Evolutionary conservation across 2,888 invertebrate genomes (phyloP).

Genomic region (Zygaena filipendulae): DNA sequence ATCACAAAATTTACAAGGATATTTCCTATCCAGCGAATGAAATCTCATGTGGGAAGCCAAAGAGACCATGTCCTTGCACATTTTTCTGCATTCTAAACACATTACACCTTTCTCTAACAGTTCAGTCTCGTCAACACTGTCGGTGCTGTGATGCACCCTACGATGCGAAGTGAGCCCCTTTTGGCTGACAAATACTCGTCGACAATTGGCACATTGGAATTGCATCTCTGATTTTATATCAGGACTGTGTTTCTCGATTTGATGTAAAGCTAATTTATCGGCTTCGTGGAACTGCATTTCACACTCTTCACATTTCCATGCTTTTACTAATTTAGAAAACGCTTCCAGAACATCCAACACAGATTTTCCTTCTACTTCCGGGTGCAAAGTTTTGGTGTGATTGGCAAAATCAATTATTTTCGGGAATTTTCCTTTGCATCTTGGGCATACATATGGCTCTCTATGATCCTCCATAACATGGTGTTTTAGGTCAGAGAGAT

Average conservation of each 20-base stretch:
- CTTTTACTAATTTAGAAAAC: constrained; percentile 45
- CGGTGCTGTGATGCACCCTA: constrained; percentile 43
- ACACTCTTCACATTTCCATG: constrained; percentile 63
- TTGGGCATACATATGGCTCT: constrained; percentile 42
- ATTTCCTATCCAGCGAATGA: constrained; percentile 49
- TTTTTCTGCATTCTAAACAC: constrained; percentile 54
- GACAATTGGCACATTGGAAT: constrained; percentile 49
- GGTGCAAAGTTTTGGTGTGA: constrained; percentile 47
- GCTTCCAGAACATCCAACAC: constrained; percentile 52
- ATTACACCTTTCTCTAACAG: constrained; percentile 36
- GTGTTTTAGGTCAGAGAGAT: constrained; percentile 43
- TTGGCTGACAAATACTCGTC: constrained; percentile 47
- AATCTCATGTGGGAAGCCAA: constrained; percentile 49
- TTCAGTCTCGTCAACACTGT: constrained; percentile 29
- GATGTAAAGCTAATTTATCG: constrained; percentile 50
- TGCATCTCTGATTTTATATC: constrained; percentile 40
- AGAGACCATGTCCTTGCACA: constrained; percentile 47
- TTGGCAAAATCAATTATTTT: constrained; percentile 50
- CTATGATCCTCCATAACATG: constrained; percentile 55
- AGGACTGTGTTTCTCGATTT: constrained; percentile 44
- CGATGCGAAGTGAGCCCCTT: constrained; percentile 50
- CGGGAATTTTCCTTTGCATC: constrained; percentile 39
- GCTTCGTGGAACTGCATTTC: constrained; percentile 51
- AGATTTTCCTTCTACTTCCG: constrained; percentile 44
- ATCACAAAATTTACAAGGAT: constrained; percentile 56